Base-by-base conservation (phyloP, 2,113 vertebrate species). In the Plectropomus leopardus region DNA sequence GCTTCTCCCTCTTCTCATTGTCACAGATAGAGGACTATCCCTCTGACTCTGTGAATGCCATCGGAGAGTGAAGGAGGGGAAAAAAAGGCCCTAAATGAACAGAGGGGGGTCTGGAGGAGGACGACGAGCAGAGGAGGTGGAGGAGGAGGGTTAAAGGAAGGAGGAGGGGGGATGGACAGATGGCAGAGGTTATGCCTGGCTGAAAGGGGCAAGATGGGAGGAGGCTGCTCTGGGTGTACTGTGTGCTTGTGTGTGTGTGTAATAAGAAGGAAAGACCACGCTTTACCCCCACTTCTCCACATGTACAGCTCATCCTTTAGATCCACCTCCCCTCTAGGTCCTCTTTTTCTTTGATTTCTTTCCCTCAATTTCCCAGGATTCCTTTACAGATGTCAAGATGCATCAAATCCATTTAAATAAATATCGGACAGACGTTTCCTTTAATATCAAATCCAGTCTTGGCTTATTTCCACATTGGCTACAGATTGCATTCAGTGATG, bases 181-280 rank as follows among this genome's bases (percentile, higher is more conserved):
- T 93, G 93, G 93, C 79, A 91, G 83, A 88, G 85, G 91, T 93
- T 93, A 89, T 92, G 91, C 88, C 92, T 94, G 89, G 89, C 84
- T 93, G 91, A 90, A 89, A 83, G 82, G 84, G 84, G 85, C 82
- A 83, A 77, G 83, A 79, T 10, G 15, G 81, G 72, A 84, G 68
- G 84, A 84, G 77, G 75, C 69, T 78, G 69, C 65, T 75, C 44
- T 57, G 78, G 23, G 54, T 80, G 64, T 61, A 45, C 50, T 21
- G 76, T 23, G 68, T 67, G 69, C 32, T 57, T 44, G 48, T 53
- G 67, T 26, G 55, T 73, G 76, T 64, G 66, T 64, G 72, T 15
- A 23, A 58, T 44, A 8, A 17, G 28, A n/a, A 79, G 34, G 79
- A 72, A 83, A 85, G 40, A 74, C 60, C 60, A 53, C 24, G 30